Evolutionary conservation across 2,797 vertebrate species (phyloP).

Genomic region (Pteronotus mesoamericanus): DNA sequence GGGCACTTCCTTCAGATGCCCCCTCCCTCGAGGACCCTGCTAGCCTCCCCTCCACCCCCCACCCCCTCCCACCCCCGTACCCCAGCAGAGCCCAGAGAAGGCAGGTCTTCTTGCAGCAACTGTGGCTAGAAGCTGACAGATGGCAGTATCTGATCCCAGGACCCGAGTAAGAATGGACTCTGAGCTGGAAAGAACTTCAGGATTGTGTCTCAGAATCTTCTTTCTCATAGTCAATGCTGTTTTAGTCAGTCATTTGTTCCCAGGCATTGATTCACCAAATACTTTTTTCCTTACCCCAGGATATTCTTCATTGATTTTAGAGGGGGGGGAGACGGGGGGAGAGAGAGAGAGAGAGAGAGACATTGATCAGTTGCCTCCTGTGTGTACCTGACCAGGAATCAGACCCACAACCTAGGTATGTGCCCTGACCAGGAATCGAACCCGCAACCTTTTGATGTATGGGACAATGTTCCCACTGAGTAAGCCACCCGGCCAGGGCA

Average conservation of each 20-base stretch:
- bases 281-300: too few species aligned
- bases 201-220: not conserved
- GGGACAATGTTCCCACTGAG: not conserved
- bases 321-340: not conserved
- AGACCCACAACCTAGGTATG: too few species aligned
- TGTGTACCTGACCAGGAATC: too few species aligned
- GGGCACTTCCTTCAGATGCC: not conserved
- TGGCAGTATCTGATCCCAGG: not conserved
- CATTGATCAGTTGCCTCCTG: too few species aligned
- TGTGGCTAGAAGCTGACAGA: constrained; percentile 41
- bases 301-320: not conserved
- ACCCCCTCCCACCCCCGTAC: not conserved
- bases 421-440: too few species aligned
- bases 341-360: not conserved
- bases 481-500: not conserved
- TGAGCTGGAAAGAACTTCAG: not conserved
- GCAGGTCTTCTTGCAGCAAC: not conserved
- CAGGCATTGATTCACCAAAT: not conserved
- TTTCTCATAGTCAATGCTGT: not conserved
- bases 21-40: not conserved
- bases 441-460: not conserved
- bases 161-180: not conserved
- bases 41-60: too few species aligned
- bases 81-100: not conserved
- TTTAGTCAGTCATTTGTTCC: not conserved